Percentiles rank a stretch among this genome's conserved stretches.
Conservation (phyloP, 1,140 invertebrate species). For the Tetragonula clypearis region DNA sequence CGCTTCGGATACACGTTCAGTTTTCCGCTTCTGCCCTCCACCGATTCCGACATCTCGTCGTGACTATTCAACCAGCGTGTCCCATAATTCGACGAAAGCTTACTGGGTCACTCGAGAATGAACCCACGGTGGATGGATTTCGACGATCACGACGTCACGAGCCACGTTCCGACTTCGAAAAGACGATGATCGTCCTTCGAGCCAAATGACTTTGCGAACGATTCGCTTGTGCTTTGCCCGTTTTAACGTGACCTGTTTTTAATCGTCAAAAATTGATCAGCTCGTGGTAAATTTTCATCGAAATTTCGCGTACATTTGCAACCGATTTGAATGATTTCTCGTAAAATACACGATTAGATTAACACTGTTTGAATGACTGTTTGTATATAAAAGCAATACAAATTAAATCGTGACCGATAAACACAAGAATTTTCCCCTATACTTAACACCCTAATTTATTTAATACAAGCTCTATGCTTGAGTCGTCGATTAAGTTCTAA, state of each 20-base stretch:
- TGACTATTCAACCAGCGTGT: conserved; percentile 57
- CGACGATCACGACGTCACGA: neutral
- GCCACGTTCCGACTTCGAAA: neutral
- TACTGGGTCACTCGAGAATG: conserved; percentile 58
- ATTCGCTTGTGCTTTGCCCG: conserved; percentile 8
- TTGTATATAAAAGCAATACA: too few species aligned
- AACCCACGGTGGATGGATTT: conserved; percentile 32
- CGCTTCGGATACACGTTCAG: conserved; percentile 51
- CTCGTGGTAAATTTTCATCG: too few species aligned
- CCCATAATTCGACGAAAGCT: conserved; percentile 65
- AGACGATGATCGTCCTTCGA: conserved; percentile 37
- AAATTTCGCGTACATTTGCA: too few species aligned
- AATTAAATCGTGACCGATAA: too few species aligned
- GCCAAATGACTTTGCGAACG: neutral
- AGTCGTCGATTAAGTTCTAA: too few species aligned
- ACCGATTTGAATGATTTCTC: too few species aligned
- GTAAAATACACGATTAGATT: too few species aligned
- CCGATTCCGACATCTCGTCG: conserved; percentile 26
- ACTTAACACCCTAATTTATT: too few species aligned
- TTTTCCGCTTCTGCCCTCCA: conserved; percentile 46
- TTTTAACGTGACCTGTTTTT: neutral
- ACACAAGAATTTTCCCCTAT: too few species aligned
- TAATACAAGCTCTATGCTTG: too few species aligned
- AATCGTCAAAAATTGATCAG: too few species aligned
- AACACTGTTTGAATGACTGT: too few species aligned